Conservation (phyloP, 1,140 invertebrate genomes). For the Lithobius niger region DNA sequence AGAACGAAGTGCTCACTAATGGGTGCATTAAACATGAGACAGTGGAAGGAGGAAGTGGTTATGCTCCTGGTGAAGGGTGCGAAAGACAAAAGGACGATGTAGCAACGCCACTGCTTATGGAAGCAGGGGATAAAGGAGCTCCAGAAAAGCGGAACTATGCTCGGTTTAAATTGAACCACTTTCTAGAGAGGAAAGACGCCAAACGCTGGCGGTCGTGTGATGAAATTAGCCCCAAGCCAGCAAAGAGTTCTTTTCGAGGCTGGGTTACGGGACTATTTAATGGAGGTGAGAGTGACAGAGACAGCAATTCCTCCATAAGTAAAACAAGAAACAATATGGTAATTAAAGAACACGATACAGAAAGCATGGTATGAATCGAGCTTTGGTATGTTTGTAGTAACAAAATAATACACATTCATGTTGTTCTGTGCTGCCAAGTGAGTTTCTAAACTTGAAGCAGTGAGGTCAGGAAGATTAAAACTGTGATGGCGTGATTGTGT, state of each 20-base stretch:
- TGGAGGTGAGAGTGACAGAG: background rate
- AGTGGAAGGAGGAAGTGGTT: no score
- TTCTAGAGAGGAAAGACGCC: background rate
- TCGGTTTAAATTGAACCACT: background rate
- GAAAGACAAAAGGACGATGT: background rate
- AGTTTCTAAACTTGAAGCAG: no score
- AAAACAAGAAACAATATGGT: background rate
- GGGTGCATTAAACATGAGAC: background rate
- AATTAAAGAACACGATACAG: background rate
- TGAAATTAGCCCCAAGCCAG: background rate
- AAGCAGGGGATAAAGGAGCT: background rate
- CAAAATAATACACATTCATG: no score
- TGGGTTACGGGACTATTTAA: constrained; percentile 4
- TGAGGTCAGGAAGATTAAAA: no score
- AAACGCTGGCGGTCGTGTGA: constrained; percentile 2
- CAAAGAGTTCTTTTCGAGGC: background rate
- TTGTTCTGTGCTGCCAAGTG: no score
- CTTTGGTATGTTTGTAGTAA: no score
- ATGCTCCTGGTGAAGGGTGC: background rate
- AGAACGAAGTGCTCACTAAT: background rate
- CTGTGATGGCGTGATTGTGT: no score
- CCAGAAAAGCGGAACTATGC: background rate
- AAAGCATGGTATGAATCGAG: constrained; percentile 5
- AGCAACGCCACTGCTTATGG: background rate
- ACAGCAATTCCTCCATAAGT: background rate